Percentiles rank a stretch among this genome's conserved stretches.
Evolutionary conservation across 2,888 invertebrate species (phyloP).

Genomic region (Antitype chi): DNA sequence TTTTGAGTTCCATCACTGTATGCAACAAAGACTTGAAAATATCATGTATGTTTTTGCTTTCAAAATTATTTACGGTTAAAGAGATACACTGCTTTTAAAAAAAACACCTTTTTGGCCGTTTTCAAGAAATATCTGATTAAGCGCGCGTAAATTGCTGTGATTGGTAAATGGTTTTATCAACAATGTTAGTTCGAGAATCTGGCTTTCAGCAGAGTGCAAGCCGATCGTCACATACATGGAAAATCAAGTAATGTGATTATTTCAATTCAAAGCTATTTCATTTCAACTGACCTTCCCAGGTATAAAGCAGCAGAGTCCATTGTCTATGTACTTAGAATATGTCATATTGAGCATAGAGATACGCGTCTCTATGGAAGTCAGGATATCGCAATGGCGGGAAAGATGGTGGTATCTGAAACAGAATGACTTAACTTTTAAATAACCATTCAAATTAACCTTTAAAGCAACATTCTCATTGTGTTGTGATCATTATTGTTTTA

Average conservation of each 20-base stretch:
- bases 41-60: too few relatives aligned
- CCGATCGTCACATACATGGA: neutral
- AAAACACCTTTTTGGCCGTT: too few relatives aligned
- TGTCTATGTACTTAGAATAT: constrained; percentile 96
- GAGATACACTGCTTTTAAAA: too few relatives aligned
- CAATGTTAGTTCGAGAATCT: neutral
- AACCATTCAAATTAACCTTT: neutral
- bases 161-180: too few relatives aligned
- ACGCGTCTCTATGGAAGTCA: constrained; percentile 97
- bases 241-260: neutral
- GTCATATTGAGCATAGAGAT: constrained; percentile 98
- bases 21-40: too few relatives aligned
- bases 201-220: neutral
- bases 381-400: constrained; percentile 96
- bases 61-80: too few relatives aligned
- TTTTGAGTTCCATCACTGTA: too few relatives aligned
- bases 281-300: constrained; percentile 95
- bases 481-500: constrained; percentile 2
- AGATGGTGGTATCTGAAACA: constrained; percentile 93
- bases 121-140: too few relatives aligned
- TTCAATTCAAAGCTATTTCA: neutral
- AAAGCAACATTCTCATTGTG: constrained; percentile 26
- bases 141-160: too few relatives aligned
- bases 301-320: constrained; percentile 96
- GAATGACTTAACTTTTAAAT: neutral